Base-by-base conservation (phyloP, 2,888 invertebrate genomes). In the Lycaena phlaeas region DNA sequence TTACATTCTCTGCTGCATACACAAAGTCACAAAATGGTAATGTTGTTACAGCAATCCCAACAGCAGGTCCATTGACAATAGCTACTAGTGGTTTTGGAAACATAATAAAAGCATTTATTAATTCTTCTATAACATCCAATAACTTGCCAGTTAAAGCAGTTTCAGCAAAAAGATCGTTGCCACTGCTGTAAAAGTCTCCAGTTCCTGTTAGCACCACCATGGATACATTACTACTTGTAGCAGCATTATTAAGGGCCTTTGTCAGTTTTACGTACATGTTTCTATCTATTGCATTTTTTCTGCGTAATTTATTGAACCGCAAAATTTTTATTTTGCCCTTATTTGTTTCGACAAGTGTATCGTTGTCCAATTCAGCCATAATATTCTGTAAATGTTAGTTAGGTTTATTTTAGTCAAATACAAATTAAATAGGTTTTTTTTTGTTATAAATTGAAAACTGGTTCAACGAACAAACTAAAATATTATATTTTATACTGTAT, bases 1-100 rank as follows among this genome's bases (percentile, higher is more conserved):
- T 75, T 69, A 93, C 95, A 69, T 84, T 89, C 53, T 96, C 93
- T n/a, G 91, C 88, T 40, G 95, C 93, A 85, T 94, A 95, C 4
- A 96, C 91, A 42, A 94, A 85, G 84, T 98, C 98, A 78, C 92
- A 96, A 1, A 98, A 82, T 0, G 91, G 92, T 38, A 95, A 79
- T 6, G 92, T 90, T 0, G 98, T 98, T 2, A 91, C 92, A 28
- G 92, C 91, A 52, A 98, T 91, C 15, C 98, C 98, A 52, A 98
- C 89, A 9, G 96, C 95, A 28, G 97, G 97, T 1, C 98, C 98
- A 86, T 98, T 97, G 0, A 98, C 91, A 43, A 97, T 78, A 9
- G 92, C 93, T 48, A 98, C 86, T 29, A 98, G 66, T 25, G 96
- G 76, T 74, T 98, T 99, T 0, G 95, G 93, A 68, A 94, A 96